These are phyloP conservation scores for Rhopalosiphum maidis DNA, from an alignment of 1,140 invertebrate genomes.

Conservation along the genomic window DNA sequence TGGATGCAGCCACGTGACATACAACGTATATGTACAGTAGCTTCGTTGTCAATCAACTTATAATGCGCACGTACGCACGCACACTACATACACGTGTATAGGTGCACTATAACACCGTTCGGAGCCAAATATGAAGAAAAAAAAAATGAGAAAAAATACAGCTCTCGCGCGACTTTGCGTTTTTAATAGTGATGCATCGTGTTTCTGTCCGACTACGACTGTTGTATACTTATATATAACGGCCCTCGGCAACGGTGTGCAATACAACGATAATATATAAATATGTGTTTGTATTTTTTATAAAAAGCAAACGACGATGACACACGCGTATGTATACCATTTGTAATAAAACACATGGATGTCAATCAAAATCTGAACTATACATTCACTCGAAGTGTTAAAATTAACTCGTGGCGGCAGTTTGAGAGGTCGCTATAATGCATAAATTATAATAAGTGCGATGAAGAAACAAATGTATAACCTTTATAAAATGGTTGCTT, in stretches of 20 bases:
- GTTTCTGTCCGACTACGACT: not conserved
- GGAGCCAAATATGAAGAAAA: not conserved
- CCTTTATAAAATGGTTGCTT: not conserved
- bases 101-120: not conserved
- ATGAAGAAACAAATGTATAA: not conserved
- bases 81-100: not conserved
- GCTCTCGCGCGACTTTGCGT: not conserved
- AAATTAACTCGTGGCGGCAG: not conserved
- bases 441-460: not conserved
- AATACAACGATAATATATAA: not conserved
- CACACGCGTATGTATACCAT: not conserved
- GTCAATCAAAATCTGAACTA: constrained; percentile 26
- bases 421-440: not conserved
- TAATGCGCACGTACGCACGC: not conserved
- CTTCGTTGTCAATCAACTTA: constrained; percentile 43
- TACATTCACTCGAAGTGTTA: not conserved
- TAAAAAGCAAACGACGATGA: not conserved
- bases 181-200: not conserved
- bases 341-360: constrained; percentile 52
- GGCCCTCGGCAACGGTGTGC: not conserved
- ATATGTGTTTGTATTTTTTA: constrained; percentile 12
- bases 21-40: not conserved
- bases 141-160: not conserved
- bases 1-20: not conserved
- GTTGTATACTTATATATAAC: not conserved